Evolutionary conservation across 2,113 vertebrate species (phyloP), one percentile per base, ranked within the genome.

Genomic region (Beaufortia kweichowensis): DNA sequence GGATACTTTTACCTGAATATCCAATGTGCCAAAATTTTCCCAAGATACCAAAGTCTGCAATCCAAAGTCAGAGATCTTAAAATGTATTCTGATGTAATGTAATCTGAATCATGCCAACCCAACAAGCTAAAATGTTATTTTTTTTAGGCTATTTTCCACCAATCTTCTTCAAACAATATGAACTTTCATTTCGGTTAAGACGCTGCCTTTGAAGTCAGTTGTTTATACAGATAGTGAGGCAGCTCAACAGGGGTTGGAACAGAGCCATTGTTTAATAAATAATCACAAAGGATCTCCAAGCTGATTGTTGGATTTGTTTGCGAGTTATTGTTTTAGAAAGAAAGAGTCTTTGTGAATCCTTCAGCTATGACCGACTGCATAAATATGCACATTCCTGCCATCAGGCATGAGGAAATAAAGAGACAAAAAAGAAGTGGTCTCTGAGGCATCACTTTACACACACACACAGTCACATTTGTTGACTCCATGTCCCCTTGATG

Each of bases 401-500:
- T 70, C 57, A 77, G 56, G 39, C 57, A 70, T 39, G 66, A 70
- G 31, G 31, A 29, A 24, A 46, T 29, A 62, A 23, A 57, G 17
- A 68, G 12, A 53, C 21, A n/a, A 59, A 29, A 35, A 48, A 19
- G 11, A 21, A 26, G 21, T 4, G 15, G 43, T 50, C 62, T 61
- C 50, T 29, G 74, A 66, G 73, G 76, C 31, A 53, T 41, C 33
- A 64, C 71, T 70, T 21, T 26, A 48, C 28, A 70, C 64, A 50
- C 70, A 68, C 78, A 75, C 65, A 68, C 12, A 65, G 67, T 24
- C 78, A 57, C 77, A 31, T 71, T 79, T 79, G 77, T 79, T 79
- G 77, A 73, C 59, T 79, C 69, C 41, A 41, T 31, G 66, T 80
- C 57, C 48, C 66, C 24, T 35, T 60, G 77, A 92, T 91, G 88